Evolutionary conservation across 2,888 invertebrate genomes (phyloP), one percentile per base, ranked within the genome.

Genomic region (Ditula angustiorana): DNA sequence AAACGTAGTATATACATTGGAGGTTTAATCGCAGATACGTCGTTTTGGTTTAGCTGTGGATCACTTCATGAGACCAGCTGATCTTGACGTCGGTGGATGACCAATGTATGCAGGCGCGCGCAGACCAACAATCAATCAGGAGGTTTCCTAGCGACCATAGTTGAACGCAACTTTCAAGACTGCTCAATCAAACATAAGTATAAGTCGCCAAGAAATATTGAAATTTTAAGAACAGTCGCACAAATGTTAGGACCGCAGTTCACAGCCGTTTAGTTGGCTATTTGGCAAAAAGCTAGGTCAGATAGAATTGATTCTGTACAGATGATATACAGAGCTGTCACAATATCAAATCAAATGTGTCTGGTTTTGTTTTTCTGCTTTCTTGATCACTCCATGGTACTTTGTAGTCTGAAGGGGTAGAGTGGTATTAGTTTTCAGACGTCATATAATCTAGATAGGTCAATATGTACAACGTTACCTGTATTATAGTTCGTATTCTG

Each of bases 151-250:
- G 37, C 55, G 33, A 58, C 50, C 21, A 28, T 24, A 37, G 10
- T 50, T 21, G 13, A 49, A 56, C 62, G 50, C 63, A 58, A 63
- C 63, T 41, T 63, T 58, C 24, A 58, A 63, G 56, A 62, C 57
- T 30, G 21, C 44, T 11, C 23, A 21, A 21, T 33, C 13, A 19
- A 41, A 50, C 11, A 5, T 21, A 4, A 49, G 13, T 50, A 33
- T 19, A 11, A 49, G 10, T 24, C 50, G 57, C 63, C 57, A 52
- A 58, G 19, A 49, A 13, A 59, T 49, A 8, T 50, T 57, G 57
- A 21, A 37, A 28, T 24, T 19, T 30, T 19, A 35, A n/a, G 30
- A 44, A 33, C 52, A 26, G 53, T 55, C 19, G 5, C 24, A 46
- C n/a, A 5, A 46, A 23, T 2, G 30, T 30, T 41, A 41, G 8